Evolutionary conservation across 2,888 invertebrate species (phyloP).

Genomic region (Nebria salina): DNA sequence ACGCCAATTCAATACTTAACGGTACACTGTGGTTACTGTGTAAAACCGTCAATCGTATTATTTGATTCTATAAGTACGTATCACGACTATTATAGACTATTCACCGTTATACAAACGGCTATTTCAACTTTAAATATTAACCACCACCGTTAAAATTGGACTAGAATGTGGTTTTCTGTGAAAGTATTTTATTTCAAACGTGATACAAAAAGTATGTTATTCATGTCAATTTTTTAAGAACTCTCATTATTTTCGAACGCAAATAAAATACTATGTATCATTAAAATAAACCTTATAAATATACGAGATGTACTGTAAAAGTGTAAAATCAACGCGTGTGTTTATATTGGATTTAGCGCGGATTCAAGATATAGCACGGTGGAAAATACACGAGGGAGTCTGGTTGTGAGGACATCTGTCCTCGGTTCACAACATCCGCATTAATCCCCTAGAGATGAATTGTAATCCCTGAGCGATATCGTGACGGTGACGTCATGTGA

Average conservation of each 20-base stretch:
- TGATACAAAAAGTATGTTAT: too few species aligned
- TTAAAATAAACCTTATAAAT: too few species aligned
- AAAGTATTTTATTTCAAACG: neutral
- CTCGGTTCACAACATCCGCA: constrained; percentile 49
- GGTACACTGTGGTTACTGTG: neutral
- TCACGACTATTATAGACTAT: neutral
- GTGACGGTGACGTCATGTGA: constrained; percentile 60
- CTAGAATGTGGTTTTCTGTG: neutral
- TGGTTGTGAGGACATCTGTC: constrained; percentile 52
- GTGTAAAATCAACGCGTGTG: too few species aligned
- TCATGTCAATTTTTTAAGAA: too few species aligned
- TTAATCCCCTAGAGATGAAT: constrained; percentile 59
- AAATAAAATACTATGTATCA: too few species aligned
- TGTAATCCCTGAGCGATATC: constrained; percentile 55
- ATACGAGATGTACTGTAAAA: too few species aligned
- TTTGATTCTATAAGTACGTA: neutral
- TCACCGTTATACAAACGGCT: neutral
- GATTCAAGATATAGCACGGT: too few species aligned
- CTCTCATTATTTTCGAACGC: too few species aligned
- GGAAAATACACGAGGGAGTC: too few species aligned
- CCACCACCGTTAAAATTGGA: neutral
- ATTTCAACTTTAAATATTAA: neutral
- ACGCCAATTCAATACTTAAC: neutral
- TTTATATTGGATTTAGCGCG: too few species aligned
- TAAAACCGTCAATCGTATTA: neutral